Percentiles rank a stretch among this genome's conserved stretches.
phyloP scores from a whole-genome alignment of 2,797 vertebrate genomes.

The Pangasius sanitwongsei region DNA sequence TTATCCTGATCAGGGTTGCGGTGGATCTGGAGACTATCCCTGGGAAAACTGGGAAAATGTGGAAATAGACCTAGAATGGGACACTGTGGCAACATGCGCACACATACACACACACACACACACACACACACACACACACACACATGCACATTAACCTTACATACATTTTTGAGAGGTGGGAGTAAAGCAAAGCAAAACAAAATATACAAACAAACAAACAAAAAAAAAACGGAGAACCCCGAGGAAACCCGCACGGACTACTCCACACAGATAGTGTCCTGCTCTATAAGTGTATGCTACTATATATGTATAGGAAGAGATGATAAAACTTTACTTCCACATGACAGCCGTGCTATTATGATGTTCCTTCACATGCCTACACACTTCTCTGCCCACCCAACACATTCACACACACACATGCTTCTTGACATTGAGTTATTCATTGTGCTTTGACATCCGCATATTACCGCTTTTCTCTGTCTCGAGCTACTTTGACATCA shows the following conservation, averaged over 20 bases:
- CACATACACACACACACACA: neutral
- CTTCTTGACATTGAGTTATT: slow-evolving; percentile 20
- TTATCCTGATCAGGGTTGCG: neutral
- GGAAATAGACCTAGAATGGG: neutral
- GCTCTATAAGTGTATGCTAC: neutral
- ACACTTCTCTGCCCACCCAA: slow-evolving; percentile 9
- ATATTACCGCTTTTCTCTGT: slow-evolving; percentile 27
- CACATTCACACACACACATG: neutral
- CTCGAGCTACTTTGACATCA: slow-evolving; percentile 39
- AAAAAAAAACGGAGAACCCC: neutral
- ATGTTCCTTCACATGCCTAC: slow-evolving; percentile 19
- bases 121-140: neutral
- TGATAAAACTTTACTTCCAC: slow-evolving; percentile 20
- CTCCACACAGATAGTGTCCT: neutral
- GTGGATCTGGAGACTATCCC: neutral
- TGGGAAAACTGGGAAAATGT: neutral
- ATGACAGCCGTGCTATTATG: slow-evolving; percentile 23
- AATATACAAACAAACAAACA: neutral
- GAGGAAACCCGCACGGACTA: neutral
- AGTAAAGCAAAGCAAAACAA: neutral
- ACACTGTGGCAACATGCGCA: neutral
- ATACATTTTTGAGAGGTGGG: neutral
- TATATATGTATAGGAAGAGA: neutral
- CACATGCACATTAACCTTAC: too few relatives aligned
- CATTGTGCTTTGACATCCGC: slow-evolving; percentile 37